These are phyloP conservation scores for Mormyrops attenuatus DNA, from an alignment of 2,797 vertebrate genomes.

Conservation along the genomic window DNA sequence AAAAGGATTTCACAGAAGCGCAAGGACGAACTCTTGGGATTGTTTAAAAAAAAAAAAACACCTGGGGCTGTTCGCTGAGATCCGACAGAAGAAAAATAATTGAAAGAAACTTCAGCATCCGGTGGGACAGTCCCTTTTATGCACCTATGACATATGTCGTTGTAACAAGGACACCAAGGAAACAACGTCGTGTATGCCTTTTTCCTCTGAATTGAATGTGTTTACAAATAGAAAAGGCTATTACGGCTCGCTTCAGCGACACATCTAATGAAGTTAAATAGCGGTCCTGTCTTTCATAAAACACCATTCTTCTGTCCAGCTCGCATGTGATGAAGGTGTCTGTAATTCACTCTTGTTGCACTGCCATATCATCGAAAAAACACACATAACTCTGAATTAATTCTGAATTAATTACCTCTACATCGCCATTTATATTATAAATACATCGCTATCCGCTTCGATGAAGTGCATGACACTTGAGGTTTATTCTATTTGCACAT, in stretches of 20 bases:
- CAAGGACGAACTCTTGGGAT: background rate
- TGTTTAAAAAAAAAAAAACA: background rate
- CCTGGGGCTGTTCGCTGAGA: background rate
- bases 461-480: background rate
- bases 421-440: background rate
- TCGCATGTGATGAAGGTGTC: background rate
- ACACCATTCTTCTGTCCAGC: background rate
- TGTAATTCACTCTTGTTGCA: background rate
- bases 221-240: background rate
- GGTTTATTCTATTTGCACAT: background rate
- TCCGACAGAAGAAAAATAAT: conserved; percentile 5
- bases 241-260: background rate
- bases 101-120: background rate
- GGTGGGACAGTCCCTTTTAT: background rate
- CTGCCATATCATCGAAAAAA: background rate
- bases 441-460: background rate
- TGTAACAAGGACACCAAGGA: background rate
- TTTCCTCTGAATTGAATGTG: background rate
- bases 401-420: background rate
- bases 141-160: background rate
- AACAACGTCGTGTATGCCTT: background rate
- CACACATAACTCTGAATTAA: background rate
- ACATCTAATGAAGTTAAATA: background rate
- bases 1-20: background rate
- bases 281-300: background rate